Evolutionary conservation across 2,888 invertebrate species (phyloP).

Genomic region (Drosophila merina): DNA sequence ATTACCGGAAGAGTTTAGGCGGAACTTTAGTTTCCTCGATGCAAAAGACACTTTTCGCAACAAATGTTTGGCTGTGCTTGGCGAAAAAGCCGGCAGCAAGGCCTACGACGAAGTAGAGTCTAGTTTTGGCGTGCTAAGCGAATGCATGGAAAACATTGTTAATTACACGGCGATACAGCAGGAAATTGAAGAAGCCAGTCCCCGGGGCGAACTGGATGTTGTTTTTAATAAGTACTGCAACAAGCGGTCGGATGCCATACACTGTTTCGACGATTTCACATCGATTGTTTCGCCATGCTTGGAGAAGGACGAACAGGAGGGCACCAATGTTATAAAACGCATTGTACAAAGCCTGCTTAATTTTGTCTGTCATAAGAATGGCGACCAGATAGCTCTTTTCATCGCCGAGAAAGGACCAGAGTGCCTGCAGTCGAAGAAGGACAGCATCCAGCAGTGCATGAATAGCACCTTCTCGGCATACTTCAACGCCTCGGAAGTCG

Average conservation of each 20-base stretch:
- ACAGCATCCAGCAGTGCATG: constrained; percentile 87
- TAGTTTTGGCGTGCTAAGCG: constrained; percentile 81
- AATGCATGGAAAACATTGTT: constrained; percentile 86
- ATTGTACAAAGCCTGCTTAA: constrained; percentile 89
- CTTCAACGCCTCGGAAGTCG: constrained; percentile 82
- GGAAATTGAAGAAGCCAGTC: constrained; percentile 89
- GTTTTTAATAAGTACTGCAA: constrained; percentile 91
- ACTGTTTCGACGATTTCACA: constrained; percentile 87
- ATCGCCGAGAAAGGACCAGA: constrained; percentile 92
- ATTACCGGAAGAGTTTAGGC: constrained; percentile 73
- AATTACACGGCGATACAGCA: constrained; percentile 86
- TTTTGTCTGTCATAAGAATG: constrained; percentile 92
- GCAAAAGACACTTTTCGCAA: constrained; percentile 86
- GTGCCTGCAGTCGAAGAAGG: constrained; percentile 87
- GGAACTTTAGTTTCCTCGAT: constrained; percentile 83
- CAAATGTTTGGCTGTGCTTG: constrained; percentile 88
- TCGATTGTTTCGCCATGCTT: constrained; percentile 87
- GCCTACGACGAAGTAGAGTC: constrained; percentile 86
- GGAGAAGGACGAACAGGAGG: constrained; percentile 86
- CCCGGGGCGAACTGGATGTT: constrained; percentile 88
- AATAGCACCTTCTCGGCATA: constrained; percentile 87
- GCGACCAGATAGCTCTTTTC: constrained; percentile 92
- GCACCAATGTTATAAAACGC: constrained; percentile 87
- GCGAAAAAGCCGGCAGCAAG: constrained; percentile 84
- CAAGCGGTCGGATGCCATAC: constrained; percentile 83